Percentiles rank a stretch among this genome's conserved stretches.
phyloP scores from a whole-genome alignment of 1,140 invertebrate species.

The Caerostris darwini region DNA sequence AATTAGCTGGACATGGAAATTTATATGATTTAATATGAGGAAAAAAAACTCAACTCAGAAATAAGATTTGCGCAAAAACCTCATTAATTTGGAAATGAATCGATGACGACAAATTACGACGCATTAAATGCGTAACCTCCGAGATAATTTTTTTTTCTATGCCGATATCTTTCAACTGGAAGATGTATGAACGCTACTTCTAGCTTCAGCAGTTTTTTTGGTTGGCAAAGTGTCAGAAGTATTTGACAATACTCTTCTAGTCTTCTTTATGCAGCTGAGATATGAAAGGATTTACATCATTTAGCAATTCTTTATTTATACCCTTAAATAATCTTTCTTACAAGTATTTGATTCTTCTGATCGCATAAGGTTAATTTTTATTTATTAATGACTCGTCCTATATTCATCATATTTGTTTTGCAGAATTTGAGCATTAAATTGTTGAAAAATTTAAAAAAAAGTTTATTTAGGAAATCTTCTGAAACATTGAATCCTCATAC shows the following conservation, averaged over 20 bases:
- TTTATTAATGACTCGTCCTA: too few species aligned
- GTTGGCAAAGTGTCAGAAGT: background rate
- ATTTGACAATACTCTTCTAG: background rate
- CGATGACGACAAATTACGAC: background rate
- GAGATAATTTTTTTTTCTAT: background rate
- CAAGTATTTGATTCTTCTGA: too few species aligned
- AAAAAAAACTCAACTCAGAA: background rate
- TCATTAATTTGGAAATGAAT: constrained; percentile 13
- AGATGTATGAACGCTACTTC: background rate
- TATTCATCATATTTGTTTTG: too few species aligned
- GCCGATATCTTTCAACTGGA: background rate
- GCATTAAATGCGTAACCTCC: background rate
- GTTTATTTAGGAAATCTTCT: too few species aligned
- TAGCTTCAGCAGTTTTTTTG: background rate
- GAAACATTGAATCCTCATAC: too few species aligned
- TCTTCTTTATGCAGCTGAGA: too few species aligned
- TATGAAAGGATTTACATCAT: too few species aligned
- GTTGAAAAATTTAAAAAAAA: too few species aligned
- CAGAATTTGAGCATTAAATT: too few species aligned
- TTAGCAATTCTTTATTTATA: too few species aligned
- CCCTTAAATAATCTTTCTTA: too few species aligned
- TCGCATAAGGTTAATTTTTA: too few species aligned
- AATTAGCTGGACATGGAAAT: constrained; percentile 1
- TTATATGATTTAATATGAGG: background rate
- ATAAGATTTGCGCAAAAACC: background rate